Evolutionary conservation across 2,113 vertebrate species (phyloP).

Genomic region (Panurus biarmicus): DNA sequence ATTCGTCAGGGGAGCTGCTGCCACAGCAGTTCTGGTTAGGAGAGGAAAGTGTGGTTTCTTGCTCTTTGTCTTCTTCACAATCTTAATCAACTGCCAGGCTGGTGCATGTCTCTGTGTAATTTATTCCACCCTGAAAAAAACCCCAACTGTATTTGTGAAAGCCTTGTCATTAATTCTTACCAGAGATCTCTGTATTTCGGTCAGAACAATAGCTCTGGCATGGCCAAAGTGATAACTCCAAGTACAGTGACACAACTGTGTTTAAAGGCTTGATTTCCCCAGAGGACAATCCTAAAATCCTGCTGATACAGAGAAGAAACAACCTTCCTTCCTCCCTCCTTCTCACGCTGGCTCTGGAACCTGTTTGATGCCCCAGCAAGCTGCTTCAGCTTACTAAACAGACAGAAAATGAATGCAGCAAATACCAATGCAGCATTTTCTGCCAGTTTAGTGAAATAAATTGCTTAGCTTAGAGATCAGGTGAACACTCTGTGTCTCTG

Average conservation of each 20-base stretch:
- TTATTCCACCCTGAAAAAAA: not conserved
- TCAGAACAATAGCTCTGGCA: not conserved
- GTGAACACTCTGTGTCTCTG: not conserved
- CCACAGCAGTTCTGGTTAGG: not conserved
- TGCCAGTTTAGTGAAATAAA: not conserved
- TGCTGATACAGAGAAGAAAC: not conserved
- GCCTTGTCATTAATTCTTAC: not conserved
- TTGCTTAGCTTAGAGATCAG: not conserved
- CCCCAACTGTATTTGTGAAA: not conserved
- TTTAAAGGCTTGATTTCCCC: not conserved
- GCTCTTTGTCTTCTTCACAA: not conserved
- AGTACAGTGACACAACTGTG: not conserved
- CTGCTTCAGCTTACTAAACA: not conserved
- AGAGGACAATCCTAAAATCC: not conserved
- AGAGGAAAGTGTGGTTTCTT: slow-evolving; percentile 21
- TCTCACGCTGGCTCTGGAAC: not conserved
- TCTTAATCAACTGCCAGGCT: not conserved
- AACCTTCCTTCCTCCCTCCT: not conserved
- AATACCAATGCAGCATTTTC: not conserved
- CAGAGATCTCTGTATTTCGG: not conserved
- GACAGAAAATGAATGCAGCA: not conserved
- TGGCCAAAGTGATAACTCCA: not conserved
- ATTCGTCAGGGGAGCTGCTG: not conserved
- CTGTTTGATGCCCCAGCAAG: not conserved
- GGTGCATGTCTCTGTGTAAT: not conserved